Evolutionary conservation across 2,113 vertebrate genomes (phyloP).

Genomic region (Circaetus cinerascens): DNA sequence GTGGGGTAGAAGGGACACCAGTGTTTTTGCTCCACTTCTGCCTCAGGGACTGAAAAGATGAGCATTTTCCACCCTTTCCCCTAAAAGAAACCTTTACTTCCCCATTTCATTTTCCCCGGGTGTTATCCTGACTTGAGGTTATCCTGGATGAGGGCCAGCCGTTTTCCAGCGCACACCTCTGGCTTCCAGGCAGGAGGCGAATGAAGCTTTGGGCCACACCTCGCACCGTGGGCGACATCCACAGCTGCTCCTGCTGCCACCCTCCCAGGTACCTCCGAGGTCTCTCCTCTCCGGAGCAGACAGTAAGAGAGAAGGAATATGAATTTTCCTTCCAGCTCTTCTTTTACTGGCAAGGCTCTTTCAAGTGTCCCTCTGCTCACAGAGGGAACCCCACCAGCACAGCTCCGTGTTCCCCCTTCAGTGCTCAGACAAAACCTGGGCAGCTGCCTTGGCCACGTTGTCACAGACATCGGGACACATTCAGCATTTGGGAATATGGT

Average conservation of each 20-base stretch:
- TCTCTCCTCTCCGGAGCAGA: background rate
- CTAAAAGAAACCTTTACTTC: background rate
- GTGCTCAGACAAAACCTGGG: background rate
- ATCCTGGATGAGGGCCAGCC: fast-evolving
- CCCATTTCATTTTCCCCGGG: background rate
- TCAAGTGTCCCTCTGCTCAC: background rate
- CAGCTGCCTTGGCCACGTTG: background rate
- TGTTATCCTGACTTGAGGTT: background rate
- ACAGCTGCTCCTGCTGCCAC: background rate
- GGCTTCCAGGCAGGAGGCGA: too few species aligned
- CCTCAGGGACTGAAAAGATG: background rate
- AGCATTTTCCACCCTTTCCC: background rate
- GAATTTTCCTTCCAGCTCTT: background rate
- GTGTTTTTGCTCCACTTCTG: background rate
- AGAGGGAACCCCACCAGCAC: background rate
- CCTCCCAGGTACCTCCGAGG: background rate
- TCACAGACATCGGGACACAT: background rate
- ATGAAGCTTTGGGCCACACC: too few species aligned
- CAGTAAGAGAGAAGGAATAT: background rate
- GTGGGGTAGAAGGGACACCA: too few species aligned
- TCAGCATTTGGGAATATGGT: background rate
- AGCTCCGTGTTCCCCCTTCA: fast-evolving
- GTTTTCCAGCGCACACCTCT: fast-evolving
- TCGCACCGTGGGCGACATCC: fast-evolving
- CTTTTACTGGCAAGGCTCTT: background rate